Base-by-base conservation (phyloP, 2,797 vertebrate genomes). In the Percopsis omiscomaycus region DNA sequence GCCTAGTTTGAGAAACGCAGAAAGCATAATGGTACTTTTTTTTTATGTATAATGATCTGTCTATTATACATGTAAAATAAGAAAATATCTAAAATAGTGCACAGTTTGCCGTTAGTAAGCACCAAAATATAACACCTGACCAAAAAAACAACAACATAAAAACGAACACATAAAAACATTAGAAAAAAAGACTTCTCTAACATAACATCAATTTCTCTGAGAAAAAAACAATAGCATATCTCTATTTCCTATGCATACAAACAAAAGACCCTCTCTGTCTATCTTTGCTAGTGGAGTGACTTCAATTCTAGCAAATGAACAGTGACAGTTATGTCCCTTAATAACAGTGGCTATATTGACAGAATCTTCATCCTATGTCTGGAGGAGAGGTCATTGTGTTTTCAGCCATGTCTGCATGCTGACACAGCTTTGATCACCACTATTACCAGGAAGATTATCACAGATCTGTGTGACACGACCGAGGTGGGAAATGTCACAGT, bases 401-500 rank as follows among this genome's bases (percentile, higher is more conserved):
- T 74, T 44, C 78, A 70, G 74, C 72, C 49, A 74, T 49, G 62
- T 72, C 66, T 60, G 59, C 28, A 58, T 55, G 58, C 56, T 51
- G 50, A 45, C 63, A 60, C 69, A 62, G 68, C 75, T 81, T 79
- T 81, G 80, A 79, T 85, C 83, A 83, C 69, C 77, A 74, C 80
- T 79, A 81, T 83, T 83, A 81, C 76, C 61, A 37, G 62, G 65
- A 68, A 68, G 69, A 69, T 67, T 63, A 80, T 56, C 47, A 73
- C 74, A 74, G 73, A 68, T 50, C 48, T 51, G 13, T 48, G 47
- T 48, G 13, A 48, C 47, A 48, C 12, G 8, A 48, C 12, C 11
- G n/a, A 5, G 47, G n/a, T 13, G 12, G 47, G 5, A 48, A n/a
- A 13, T 48, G 14, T 4, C 47, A 48, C 47, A 48, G 47, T n/a